Conservation (phyloP, 2,797 vertebrate genomes). For the Microchirus variegatus region DNA sequence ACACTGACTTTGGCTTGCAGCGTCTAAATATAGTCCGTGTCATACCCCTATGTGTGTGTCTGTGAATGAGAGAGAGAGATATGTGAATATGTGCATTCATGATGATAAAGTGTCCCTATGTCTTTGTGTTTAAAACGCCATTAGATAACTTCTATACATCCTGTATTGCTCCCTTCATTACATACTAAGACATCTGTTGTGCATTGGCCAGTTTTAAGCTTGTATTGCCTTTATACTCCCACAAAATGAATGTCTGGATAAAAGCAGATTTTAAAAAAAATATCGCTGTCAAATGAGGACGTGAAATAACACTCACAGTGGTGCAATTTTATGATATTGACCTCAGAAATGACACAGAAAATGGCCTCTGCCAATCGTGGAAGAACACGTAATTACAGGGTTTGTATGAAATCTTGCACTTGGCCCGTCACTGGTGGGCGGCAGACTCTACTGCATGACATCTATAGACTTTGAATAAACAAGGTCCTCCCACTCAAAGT, state of each 20-base stretch:
- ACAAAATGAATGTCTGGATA: conserved; percentile 4
- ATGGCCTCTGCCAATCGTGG: conserved; percentile 3
- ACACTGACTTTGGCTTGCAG: conserved; percentile 19
- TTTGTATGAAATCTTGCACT: conserved; percentile 33
- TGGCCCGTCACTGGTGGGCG: conserved; percentile 32
- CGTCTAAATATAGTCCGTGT: conserved; percentile 17
- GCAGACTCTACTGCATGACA: conserved; percentile 3
- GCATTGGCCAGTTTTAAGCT: not conserved
- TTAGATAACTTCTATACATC: conserved; percentile 2
- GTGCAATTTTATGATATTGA: conserved; percentile 25
- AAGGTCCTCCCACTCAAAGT: conserved; percentile 13
- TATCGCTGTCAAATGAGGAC: conserved; percentile 3
- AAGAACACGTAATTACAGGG: conserved; percentile 27
- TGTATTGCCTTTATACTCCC: not conserved
- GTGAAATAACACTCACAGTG: conserved; percentile 10
- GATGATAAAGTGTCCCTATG: not conserved
- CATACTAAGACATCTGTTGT: not conserved
- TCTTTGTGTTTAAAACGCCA: not conserved
- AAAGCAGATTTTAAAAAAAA: conserved; percentile 2
- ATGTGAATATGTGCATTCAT: not conserved
- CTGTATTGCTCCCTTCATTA: not conserved
- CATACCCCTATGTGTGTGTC: conserved; percentile 12
- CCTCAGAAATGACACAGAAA: conserved; percentile 25
- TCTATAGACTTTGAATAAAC: conserved; percentile 27
- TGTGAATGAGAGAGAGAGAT: not conserved